Evolutionary conservation across 2,797 vertebrate genomes (phyloP).

Genomic region (Percopsis omiscomaycus): DNA sequence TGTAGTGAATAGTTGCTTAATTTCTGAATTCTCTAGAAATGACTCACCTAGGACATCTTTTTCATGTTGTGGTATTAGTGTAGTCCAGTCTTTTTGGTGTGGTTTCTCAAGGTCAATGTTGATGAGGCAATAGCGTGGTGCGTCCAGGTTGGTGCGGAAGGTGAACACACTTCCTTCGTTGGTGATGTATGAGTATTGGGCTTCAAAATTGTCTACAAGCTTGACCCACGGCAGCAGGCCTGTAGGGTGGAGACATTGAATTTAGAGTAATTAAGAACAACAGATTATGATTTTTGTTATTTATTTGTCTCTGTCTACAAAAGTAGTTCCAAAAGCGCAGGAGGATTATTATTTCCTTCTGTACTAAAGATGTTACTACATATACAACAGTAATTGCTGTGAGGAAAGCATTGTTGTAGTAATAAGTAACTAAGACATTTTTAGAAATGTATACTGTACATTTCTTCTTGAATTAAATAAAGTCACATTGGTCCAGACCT

Average conservation of each 20-base stretch:
- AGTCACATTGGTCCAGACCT: conserved; percentile 71
- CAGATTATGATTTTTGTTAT: too few relatives aligned
- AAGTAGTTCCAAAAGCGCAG: too few relatives aligned
- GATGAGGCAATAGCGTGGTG: conserved; percentile 93
- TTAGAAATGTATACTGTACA: conserved; percentile 17
- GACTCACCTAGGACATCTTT: conserved; percentile 90
- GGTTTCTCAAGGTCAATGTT: conserved; percentile 91
- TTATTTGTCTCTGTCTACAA: too few relatives aligned
- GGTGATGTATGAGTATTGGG: conserved; percentile 95
- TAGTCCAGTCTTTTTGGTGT: conserved; percentile 85
- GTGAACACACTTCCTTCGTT: conserved; percentile 91
- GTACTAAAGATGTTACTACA: too few relatives aligned
- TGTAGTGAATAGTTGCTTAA: too few relatives aligned
- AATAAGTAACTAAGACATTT: neutral
- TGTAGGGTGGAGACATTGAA: conserved; percentile 45
- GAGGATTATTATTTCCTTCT: too few relatives aligned
- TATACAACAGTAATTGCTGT: too few relatives aligned
- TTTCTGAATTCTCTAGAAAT: too few relatives aligned
- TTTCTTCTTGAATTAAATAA: neutral
- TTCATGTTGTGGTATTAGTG: conserved; percentile 90
- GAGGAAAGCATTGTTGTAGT: neutral
- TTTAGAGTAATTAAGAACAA: too few relatives aligned
- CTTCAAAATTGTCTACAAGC: conserved; percentile 97
- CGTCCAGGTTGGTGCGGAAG: conserved; percentile 93
- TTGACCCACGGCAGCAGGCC: conserved; percentile 96